Percentiles rank a stretch among this genome's conserved stretches.
Conservation (phyloP, 2,888 invertebrate species). For the Sialis fuliginosa region DNA sequence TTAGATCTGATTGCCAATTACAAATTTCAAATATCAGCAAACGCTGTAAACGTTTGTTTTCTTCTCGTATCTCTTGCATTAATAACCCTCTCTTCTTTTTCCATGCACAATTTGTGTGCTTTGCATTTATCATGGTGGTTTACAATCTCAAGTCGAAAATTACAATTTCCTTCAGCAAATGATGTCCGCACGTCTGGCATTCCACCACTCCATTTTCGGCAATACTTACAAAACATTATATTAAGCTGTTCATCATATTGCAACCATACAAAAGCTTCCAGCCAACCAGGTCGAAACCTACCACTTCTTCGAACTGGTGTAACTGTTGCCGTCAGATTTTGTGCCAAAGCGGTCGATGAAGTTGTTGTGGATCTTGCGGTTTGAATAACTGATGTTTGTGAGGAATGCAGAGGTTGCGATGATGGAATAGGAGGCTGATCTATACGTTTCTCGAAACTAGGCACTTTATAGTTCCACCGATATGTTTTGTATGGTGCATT, state of each 20-base stretch:
- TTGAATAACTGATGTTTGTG: conserved; percentile 2
- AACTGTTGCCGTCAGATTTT: conserved; percentile 2
- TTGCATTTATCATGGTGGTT: conserved; percentile 67
- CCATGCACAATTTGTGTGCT: conserved; percentile 49
- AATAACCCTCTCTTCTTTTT: conserved; percentile 25
- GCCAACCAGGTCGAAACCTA: conserved; percentile 49
- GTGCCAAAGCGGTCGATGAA: background rate
- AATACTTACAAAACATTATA: conserved; percentile 56
- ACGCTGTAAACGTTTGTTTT: background rate
- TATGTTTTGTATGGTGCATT: conserved; percentile 4
- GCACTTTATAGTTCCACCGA: background rate
- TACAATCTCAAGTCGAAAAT: conserved; percentile 59
- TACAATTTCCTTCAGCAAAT: conserved; percentile 59
- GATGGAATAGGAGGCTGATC: background rate
- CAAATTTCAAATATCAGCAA: too few species aligned
- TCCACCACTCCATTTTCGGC: conserved; percentile 52
- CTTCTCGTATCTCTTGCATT: background rate
- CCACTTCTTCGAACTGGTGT: conserved; percentile 34
- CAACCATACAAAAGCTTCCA: conserved; percentile 52
- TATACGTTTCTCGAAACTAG: conserved; percentile 12
- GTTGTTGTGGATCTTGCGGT: conserved; percentile 3
- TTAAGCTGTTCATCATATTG: conserved; percentile 48
- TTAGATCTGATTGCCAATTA: too few species aligned
- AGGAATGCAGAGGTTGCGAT: conserved; percentile 2
- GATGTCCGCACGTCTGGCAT: conserved; percentile 57